These are phyloP conservation scores for Sarcophaga bullata DNA, from an alignment of 1,140 invertebrate species.

Conservation along the genomic window DNA sequence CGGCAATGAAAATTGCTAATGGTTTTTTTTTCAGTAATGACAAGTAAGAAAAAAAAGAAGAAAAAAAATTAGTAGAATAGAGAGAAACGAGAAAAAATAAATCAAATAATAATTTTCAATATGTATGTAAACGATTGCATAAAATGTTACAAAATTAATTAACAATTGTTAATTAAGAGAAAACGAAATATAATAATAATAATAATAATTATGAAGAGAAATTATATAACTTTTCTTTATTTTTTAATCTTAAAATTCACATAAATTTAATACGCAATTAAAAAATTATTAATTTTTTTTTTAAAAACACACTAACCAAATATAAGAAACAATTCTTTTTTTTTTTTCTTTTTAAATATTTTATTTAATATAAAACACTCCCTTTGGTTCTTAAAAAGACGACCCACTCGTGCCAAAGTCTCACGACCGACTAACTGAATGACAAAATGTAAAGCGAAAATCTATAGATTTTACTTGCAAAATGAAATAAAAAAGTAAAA, in stretches of 20 bases:
- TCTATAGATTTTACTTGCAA: conserved; percentile 29
- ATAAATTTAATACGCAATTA: neutral
- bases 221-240: too few species aligned
- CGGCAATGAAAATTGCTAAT: conserved; percentile 17
- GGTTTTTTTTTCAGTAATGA: neutral
- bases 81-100: neutral
- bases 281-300: neutral
- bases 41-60: too few species aligned
- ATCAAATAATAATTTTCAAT: neutral
- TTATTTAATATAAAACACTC: conserved; percentile 21
- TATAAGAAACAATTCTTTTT: conserved; percentile 28
- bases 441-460: conserved; percentile 26
- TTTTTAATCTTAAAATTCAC: too few species aligned
- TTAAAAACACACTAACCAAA: conserved; percentile 17
- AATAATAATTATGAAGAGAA: too few species aligned
- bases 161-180: neutral
- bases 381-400: conserved; percentile 8
- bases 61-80: neutral
- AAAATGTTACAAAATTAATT: neutral
- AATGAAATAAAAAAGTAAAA: conserved; percentile 7
- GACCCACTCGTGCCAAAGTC: conserved; percentile 35
- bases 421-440: conserved; percentile 34
- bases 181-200: too few species aligned
- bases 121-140: neutral
- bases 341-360: conserved; percentile 27